These are phyloP conservation scores for Pemphredon lugubris DNA, from an alignment of 2,888 invertebrate species.

Conservation along the genomic window DNA sequence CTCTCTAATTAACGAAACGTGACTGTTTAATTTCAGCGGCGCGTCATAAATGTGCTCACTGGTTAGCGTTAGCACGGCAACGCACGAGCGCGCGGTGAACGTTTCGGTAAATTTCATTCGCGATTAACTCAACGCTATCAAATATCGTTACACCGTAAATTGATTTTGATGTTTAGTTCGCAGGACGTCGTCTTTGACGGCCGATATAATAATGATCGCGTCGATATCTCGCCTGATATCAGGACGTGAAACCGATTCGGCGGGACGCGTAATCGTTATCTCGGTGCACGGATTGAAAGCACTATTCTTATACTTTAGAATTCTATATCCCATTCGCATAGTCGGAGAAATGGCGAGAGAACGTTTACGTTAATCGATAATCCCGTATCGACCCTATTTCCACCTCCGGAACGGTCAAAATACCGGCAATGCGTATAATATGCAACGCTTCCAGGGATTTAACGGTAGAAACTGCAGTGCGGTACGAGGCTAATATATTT, in stretches of 20 bases:
- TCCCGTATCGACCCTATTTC: not conserved
- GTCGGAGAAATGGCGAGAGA: not conserved
- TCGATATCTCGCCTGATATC: no score
- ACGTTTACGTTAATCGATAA: not conserved
- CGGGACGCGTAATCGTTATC: no score
- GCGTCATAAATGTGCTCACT: conserved; percentile 43
- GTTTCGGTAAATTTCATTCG: conserved; percentile 41
- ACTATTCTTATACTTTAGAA: no score
- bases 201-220: no score
- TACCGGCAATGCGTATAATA: not conserved
- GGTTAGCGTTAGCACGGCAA: conserved; percentile 20
- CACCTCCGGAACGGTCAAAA: conserved; percentile 1
- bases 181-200: conserved; percentile 37
- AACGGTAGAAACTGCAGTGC: conserved; percentile 8
- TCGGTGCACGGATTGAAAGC: no score
- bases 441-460: conserved; percentile 2
- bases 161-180: conserved; percentile 41
- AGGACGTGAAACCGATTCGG: no score
- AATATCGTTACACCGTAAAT: conserved; percentile 39
- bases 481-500: conserved; percentile 14
- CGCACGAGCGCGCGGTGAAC: conserved; percentile 1
- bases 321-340: no score
- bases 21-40: conserved; percentile 54
- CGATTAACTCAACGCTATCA: conserved; percentile 46
- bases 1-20: conserved; percentile 59